Percentiles rank a stretch among this genome's conserved stretches.
Evolutionary conservation across 2,113 vertebrate species (phyloP).

Genomic region (Ochotona princeps): DNA sequence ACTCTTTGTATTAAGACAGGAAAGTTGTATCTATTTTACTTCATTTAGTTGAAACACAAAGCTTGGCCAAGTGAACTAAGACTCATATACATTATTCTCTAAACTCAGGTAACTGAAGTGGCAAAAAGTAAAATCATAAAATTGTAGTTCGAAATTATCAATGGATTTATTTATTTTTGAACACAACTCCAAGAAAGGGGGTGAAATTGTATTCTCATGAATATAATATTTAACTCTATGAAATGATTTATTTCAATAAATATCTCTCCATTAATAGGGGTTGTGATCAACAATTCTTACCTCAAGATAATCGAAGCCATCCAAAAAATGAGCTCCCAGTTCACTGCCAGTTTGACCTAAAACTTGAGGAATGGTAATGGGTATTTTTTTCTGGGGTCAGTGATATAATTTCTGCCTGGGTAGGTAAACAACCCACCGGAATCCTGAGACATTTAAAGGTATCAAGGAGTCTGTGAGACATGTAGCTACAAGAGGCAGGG

Average conservation of each 20-base stretch:
- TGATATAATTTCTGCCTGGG: not conserved
- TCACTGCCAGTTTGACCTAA: not conserved
- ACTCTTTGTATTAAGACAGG: not conserved
- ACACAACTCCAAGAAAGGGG: not conserved
- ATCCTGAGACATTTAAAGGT: not conserved
- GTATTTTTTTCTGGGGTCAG: not conserved
- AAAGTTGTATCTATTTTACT: constrained; percentile 64
- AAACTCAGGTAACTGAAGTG: constrained; percentile 14
- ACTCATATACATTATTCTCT: constrained; percentile 52
- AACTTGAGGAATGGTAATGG: not conserved
- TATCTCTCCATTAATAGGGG: not conserved
- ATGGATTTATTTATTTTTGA: constrained; percentile 60
- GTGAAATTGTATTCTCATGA: not conserved
- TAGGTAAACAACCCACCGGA: not conserved
- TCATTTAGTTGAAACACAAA: constrained; percentile 69
- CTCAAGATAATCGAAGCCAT: not conserved
- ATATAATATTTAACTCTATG: not conserved
- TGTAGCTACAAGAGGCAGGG: not conserved
- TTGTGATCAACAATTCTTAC: not conserved
- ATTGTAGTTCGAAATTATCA: constrained; percentile 41
- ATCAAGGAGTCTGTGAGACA: not conserved
- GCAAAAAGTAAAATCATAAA: constrained; percentile 4
- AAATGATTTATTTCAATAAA: not conserved
- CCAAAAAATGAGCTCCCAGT: not conserved
- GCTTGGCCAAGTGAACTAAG: constrained; percentile 29